Percentiles rank a stretch among this genome's conserved stretches.
These are phyloP conservation scores for Platycheirus rosarum DNA, from an alignment of 2,888 invertebrate species.

Conservation along the genomic window DNA sequence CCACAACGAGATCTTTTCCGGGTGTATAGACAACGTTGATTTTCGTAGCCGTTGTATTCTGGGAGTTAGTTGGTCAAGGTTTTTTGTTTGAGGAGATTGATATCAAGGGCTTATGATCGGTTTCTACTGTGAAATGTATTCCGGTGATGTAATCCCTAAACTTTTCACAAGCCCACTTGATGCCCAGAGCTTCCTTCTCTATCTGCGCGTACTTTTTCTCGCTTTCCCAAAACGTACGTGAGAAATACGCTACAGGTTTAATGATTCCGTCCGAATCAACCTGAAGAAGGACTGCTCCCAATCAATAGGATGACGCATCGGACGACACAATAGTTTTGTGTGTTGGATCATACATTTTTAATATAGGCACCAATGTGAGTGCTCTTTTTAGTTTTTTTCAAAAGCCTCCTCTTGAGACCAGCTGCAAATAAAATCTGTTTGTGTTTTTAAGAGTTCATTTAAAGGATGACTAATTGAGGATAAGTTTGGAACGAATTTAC, in stretches of 20 bases:
- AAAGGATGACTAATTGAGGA: too few relatives aligned
- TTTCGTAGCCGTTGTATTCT: conserved; percentile 68
- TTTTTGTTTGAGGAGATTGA: conserved; percentile 58
- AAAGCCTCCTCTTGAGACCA: too few relatives aligned
- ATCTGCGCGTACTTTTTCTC: conserved; percentile 71
- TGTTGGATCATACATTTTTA: too few relatives aligned
- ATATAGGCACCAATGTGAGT: too few relatives aligned
- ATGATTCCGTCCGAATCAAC: too few relatives aligned
- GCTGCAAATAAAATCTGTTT: too few relatives aligned
- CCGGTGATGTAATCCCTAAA: conserved; percentile 71
- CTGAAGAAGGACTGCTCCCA: conserved; percentile 39
- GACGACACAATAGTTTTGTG: too few relatives aligned
- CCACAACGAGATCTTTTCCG: conserved; percentile 64
- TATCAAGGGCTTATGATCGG: conserved; percentile 74
- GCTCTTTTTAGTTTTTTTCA: too few relatives aligned
- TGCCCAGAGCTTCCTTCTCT: conserved; percentile 73
- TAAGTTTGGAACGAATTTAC: too few relatives aligned
- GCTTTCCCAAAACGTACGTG: conserved; percentile 61
- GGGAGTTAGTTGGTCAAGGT: conserved; percentile 44
- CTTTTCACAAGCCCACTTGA: conserved; percentile 71
- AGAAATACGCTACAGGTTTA: conserved; percentile 47
- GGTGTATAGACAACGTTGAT: conserved; percentile 60
- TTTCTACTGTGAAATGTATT: conserved; percentile 64
- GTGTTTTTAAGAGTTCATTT: too few relatives aligned
- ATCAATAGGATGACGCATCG: conserved; percentile 45